Base-by-base conservation (phyloP, 2,113 vertebrate species). In the Osmerus eperlanus region DNA sequence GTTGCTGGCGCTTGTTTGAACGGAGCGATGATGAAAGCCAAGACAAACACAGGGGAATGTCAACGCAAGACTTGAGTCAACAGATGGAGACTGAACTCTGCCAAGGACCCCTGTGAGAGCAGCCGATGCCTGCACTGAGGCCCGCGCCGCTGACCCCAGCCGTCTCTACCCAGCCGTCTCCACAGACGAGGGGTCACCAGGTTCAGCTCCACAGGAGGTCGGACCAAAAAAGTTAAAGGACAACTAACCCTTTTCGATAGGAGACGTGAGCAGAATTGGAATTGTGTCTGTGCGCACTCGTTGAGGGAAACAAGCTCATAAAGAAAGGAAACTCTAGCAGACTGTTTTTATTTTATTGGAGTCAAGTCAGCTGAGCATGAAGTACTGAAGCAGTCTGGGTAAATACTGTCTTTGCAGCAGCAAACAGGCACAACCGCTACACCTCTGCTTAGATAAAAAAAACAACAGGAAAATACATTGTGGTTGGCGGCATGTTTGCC, bases 41-140 rank as follows among this genome's bases (percentile, higher is more conserved):
- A 86, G 83, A 85, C 81, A 91, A 91, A 91, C 87, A 87, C 69
- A 58, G 76, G 84, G 80, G 89, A 86, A 88, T 89, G 90, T 90
- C 88, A 91, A 77, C 76, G n/a, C 77, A 84, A 81, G 68, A 79
- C 81, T 87, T 84, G 84, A 92, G 86, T 91, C 87, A 92, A 91
- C 88, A 89, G 67, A 76, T 72, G 23, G 76, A 84, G 78, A 69
- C 73, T 66, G 1, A 23, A 70, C 82, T 83, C 75, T 65, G 80
- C 70, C 70, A 47, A 67, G 47, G 81, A 81, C 71, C 82, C 77
- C 73, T 79, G 77, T 75, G 77, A 85, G 77, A 84, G 79, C 81
- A 71, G 84, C 79, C 79, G 29, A 64, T 21, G 41, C 83, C 85
- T 7, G 7, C 32, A 36, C 32, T 4, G 32, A 7, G 32, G 32